phyloP scores from a whole-genome alignment of 53 echinoderm and acorn worm species.

The Paracentrotus lividus region DNA sequence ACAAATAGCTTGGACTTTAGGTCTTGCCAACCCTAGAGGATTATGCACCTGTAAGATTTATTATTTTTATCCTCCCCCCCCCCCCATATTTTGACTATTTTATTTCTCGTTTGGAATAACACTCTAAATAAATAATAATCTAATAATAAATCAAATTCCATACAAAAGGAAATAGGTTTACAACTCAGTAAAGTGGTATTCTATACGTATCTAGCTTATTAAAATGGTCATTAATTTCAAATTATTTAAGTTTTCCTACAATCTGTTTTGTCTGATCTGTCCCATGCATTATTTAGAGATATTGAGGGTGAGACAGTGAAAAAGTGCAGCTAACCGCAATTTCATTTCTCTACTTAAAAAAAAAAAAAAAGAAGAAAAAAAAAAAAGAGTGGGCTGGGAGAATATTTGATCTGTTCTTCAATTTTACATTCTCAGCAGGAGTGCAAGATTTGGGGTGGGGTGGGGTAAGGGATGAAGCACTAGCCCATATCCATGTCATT shows the following conservation, averaged over 20 bases:
- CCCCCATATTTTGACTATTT: too few species aligned
- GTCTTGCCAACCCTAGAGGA: too few species aligned
- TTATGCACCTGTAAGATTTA: too few species aligned
- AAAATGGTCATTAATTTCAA: neutral
- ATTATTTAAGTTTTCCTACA: constrained; percentile 4
- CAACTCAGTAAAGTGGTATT: too few species aligned
- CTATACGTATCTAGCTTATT: too few species aligned
- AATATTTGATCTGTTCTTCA: neutral
- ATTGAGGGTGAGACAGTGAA: neutral
- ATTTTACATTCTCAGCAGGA: neutral
- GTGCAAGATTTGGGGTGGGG: neutral
- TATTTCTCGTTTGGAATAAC: too few species aligned
- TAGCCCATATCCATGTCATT: neutral
- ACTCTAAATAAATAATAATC: too few species aligned
- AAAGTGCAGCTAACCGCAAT: constrained; percentile 26
- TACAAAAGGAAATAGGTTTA: too few species aligned
- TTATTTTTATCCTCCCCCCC: too few species aligned
- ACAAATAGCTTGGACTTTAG: too few species aligned
- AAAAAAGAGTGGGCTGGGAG: constrained; percentile 10
- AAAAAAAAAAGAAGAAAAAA: neutral
- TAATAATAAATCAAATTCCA: too few species aligned
- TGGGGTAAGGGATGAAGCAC: neutral
- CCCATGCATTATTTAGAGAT: constrained; percentile 2
- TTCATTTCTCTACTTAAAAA: neutral
- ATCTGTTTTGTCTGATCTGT: neutral